A percentile compares a stretch with the other conserved stretches of the same genome.
phyloP scores from a whole-genome alignment of 92 coral and sea anemone genomes.

The Phymanthus crucifer region DNA sequence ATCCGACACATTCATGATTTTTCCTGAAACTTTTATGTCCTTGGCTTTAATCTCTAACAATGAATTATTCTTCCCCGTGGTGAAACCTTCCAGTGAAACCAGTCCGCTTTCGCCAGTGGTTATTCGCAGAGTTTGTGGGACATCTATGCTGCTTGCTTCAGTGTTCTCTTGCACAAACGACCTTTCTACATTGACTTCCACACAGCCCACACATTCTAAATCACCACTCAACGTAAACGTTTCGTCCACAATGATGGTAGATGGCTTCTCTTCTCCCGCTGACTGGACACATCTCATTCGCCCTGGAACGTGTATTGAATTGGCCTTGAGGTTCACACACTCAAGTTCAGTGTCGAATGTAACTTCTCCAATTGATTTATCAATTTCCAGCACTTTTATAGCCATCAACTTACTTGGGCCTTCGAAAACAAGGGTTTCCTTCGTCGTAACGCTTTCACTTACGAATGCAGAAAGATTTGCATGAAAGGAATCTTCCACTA shows the following conservation, averaged over 20 bases:
- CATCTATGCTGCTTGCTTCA: conserved; percentile 32
- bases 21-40: conserved; percentile 44
- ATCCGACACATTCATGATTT: conserved; percentile 37
- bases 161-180: conserved; percentile 26
- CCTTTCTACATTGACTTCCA: conserved; percentile 23
- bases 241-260: conserved; percentile 43
- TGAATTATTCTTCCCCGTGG: conserved; percentile 47
- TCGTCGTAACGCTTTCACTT: conserved; percentile 6
- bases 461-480: conserved; percentile 35
- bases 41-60: conserved; percentile 46
- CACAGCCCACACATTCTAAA: conserved; percentile 53
- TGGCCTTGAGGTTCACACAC: conserved; percentile 47
- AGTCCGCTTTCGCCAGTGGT: conserved; percentile 42
- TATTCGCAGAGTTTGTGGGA: conserved; percentile 41
- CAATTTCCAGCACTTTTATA: conserved; percentile 36
- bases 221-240: conserved; percentile 33
- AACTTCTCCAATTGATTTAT: conserved; percentile 45
- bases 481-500: conserved; percentile 44
- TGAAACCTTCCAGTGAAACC: conserved; percentile 46
- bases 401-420: conserved; percentile 40
- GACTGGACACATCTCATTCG: conserved; percentile 45
- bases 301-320: conserved; percentile 40
- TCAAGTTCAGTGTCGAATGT: conserved; percentile 46
- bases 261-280: conserved; percentile 32
- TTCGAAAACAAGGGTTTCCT: conserved; percentile 30